Conservation (phyloP, 2,888 invertebrate genomes). For the Leucophora obtusa region DNA sequence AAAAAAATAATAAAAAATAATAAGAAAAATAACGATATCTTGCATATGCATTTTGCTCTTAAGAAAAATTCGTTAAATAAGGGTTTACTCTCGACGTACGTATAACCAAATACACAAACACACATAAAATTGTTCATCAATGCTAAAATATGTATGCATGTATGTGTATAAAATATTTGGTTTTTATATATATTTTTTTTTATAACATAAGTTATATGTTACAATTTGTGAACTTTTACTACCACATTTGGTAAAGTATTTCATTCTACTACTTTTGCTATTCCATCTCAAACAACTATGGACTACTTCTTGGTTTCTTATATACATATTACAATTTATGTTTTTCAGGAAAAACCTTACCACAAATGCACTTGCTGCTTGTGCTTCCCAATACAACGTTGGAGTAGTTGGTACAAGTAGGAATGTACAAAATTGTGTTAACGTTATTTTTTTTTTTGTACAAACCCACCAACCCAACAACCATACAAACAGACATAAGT, state of each 20-base stretch:
- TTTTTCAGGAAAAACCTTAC: constrained; percentile 1
- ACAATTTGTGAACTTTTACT: constrained; percentile 49
- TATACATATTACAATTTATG: constrained; percentile 9
- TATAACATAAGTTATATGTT: constrained; percentile 39
- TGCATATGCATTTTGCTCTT: constrained; percentile 19
- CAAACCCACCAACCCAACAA: background rate
- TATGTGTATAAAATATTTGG: background rate
- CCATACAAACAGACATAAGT: constrained; percentile 12
- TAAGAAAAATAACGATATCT: background rate
- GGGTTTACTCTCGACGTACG: background rate
- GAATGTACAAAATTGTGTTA: background rate
- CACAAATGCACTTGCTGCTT: constrained; percentile 31
- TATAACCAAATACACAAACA: background rate
- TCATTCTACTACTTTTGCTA: background rate
- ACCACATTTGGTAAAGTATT: constrained; percentile 8
- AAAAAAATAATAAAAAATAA: background rate
- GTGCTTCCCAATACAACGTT: no score
- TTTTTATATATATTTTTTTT: background rate
- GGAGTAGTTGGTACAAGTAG: background rate
- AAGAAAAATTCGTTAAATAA: constrained; percentile 14
- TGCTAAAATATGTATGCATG: constrained; percentile 10
- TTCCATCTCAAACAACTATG: background rate
- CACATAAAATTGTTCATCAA: constrained; percentile 19
- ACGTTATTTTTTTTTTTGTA: background rate
- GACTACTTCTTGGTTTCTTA: background rate